Conservation (phyloP, 2,888 invertebrate species). For the Listrodromus nycthemerus region DNA sequence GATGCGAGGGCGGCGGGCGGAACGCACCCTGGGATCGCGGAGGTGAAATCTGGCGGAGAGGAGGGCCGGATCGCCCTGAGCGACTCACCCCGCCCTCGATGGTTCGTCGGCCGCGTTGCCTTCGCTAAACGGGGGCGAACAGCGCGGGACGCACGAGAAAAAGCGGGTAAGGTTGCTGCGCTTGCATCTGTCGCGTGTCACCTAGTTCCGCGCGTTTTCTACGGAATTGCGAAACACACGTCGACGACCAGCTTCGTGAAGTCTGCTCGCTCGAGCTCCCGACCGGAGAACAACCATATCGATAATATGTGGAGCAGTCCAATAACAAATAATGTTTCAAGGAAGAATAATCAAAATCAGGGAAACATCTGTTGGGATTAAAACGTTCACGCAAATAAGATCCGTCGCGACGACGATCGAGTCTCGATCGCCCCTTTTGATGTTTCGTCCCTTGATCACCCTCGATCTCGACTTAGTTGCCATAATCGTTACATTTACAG, state of each 20-base stretch:
- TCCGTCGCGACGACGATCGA: no score
- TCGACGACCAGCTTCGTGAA: conserved; percentile 46
- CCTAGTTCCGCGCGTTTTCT: conserved; percentile 25
- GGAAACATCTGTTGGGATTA: no score
- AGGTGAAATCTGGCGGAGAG: conserved; percentile 51
- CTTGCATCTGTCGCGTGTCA: conserved; percentile 52
- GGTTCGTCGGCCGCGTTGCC: conserved; percentile 81
- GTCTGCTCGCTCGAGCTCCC: not conserved
- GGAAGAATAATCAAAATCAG: no score
- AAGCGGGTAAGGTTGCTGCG: conserved; percentile 60
- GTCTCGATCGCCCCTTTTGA: no score
- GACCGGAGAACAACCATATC: no score
- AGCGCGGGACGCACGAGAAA: conserved; percentile 59
- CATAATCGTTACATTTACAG: no score
- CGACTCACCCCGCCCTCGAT: conserved; percentile 79
- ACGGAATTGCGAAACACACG: conserved; percentile 57
- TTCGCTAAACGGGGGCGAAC: conserved; percentile 80
- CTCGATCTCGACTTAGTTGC: no score
- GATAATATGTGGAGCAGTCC: no score
- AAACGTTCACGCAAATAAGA: no score
- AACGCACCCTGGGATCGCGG: conserved; percentile 56
- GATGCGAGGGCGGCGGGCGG: conserved; percentile 35
- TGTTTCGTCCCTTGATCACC: no score
- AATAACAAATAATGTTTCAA: no score
- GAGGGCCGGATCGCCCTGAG: conserved; percentile 54